These are phyloP conservation scores for Synanceia verrucosa DNA, from an alignment of 2,797 vertebrate genomes.

Conservation along the genomic window DNA sequence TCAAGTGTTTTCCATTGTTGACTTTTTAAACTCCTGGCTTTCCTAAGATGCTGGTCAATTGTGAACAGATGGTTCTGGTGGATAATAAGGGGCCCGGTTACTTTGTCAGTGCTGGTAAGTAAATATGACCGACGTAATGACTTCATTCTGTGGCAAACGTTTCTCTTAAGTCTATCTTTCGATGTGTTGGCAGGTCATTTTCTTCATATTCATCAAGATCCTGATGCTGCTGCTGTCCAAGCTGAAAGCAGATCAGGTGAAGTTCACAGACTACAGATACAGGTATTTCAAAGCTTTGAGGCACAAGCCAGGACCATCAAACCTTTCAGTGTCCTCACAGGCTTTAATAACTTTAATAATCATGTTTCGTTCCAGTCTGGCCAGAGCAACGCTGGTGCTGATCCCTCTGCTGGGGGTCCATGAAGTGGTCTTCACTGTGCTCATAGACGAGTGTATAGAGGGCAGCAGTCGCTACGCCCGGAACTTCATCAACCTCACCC, in stretches of 20 bases:
- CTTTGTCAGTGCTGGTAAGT: constrained; percentile 89
- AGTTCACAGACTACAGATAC: constrained; percentile 95
- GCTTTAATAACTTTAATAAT: neutral
- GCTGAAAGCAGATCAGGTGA: constrained; percentile 93
- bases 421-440: constrained; percentile 89
- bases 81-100: constrained; percentile 92
- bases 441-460: constrained; percentile 90
- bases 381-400: constrained; percentile 91
- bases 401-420: constrained; percentile 95
- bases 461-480: constrained; percentile 84
- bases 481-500: constrained; percentile 90
- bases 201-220: constrained; percentile 94
- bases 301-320: too few species aligned
- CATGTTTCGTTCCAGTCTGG: constrained; percentile 89
- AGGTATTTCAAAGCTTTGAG: too few species aligned
- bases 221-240: constrained; percentile 93
- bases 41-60: constrained; percentile 91
- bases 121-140: too few species aligned
- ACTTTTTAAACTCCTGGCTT: neutral
- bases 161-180: neutral
- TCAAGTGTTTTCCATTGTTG: neutral
- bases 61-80: constrained; percentile 90
- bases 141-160: neutral
- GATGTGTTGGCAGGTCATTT: constrained; percentile 88
- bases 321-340: neutral